Evolutionary conservation across 2,888 invertebrate genomes (phyloP), one percentile per base, ranked within the genome.

Genomic region (Leptinotarsa haldemani): DNA sequence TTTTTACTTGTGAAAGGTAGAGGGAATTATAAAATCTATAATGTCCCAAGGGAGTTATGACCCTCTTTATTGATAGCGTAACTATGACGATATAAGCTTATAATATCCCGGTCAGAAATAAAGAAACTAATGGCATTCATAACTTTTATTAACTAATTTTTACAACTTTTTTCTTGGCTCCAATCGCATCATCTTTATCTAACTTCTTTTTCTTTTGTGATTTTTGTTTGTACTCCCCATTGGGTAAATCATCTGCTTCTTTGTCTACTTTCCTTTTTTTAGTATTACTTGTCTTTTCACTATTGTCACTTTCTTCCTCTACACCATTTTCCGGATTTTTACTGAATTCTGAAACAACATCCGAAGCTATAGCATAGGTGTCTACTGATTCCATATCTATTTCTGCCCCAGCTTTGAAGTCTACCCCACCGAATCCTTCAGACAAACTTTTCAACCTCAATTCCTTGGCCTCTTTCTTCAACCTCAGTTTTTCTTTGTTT

Each of bases 401-500:
- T 16, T 61, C 30, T 7, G 30, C 30, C 15, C 16, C 61, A n/a
- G 61, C 40, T n/a, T 53, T 69, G 63, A 75, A 78, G 66, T 77
- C 74, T 22, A 75, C 69, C 25, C 67, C 66, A 63, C n/a, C 76
- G 65, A 81, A 79, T 3, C 89, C 90, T 80, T 89, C 86, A 0
- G 88, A 88, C 78, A 89, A 86, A 73, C 88, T 86, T 74, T 88
- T 84, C 46, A 88, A 82, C 64, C 90, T 85, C 71, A 89, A 80
- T 74, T 86, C 81, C 73, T 88, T 88, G 20, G 89, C 84, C 81
- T 89, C 88, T 79, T 90, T 90, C 78, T 89, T 90, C 69, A 88
- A 80, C 78, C 88, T 87, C 65, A 87, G 85, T 48, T 85, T 85
- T 52, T 88, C 86, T 71, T 85, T 87, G 74, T 86, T 87, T 65